These are phyloP conservation scores for Cyrtonyx montezumae DNA, from an alignment of 2,113 vertebrate species.

Conservation along the genomic window DNA sequence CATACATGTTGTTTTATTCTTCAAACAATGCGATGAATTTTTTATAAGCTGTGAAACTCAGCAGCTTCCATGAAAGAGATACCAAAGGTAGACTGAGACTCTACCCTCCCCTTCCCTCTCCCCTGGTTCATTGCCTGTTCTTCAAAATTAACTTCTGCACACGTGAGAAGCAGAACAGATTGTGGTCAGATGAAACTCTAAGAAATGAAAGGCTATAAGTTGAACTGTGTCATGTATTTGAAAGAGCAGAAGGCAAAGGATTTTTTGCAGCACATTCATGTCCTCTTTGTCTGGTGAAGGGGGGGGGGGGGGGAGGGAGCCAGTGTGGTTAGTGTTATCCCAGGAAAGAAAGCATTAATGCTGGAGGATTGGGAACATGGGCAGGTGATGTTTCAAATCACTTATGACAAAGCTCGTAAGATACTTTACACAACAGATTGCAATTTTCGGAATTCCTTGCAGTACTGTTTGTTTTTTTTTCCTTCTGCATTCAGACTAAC, in stretches of 20 bases:
- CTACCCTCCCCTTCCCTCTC: not conserved
- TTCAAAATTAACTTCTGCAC: conserved; percentile 13
- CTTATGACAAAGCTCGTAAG: not conserved
- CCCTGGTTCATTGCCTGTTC: not conserved
- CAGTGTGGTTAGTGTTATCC: not conserved
- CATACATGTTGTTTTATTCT: conserved; percentile 57
- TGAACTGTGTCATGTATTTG: not conserved
- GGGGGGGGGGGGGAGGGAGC: rapidly evolving
- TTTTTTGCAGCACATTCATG: not conserved
- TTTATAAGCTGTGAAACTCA: conserved; percentile 64
- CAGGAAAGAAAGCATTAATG: not conserved
- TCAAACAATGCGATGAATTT: conserved; percentile 70
- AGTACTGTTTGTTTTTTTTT: not conserved
- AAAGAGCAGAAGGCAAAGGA: not conserved
- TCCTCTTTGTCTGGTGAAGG: not conserved
- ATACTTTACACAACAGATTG: not conserved
- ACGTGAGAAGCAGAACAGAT: not conserved
- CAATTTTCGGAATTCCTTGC: not conserved
- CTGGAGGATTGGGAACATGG: rapidly evolving
- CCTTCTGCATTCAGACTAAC: not conserved
- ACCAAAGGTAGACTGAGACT: not conserved
- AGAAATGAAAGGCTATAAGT: not conserved
- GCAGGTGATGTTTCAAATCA: not conserved
- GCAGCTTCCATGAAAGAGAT: conserved; percentile 28
- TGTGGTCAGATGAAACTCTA: not conserved